Evolutionary conservation across 2,888 invertebrate species (phyloP).

Genomic region (Silvanus unidentatus): DNA sequence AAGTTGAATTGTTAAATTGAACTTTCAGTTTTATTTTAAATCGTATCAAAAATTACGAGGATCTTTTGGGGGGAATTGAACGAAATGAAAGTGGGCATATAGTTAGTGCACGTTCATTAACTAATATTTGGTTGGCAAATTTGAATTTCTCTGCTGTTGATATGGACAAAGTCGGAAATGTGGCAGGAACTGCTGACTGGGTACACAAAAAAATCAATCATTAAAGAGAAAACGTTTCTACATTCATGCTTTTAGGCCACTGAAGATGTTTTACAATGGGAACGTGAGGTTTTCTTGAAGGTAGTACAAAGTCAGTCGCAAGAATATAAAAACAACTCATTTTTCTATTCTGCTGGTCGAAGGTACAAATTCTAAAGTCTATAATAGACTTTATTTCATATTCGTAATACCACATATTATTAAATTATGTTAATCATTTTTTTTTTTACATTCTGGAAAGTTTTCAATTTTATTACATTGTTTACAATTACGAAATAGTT

Average conservation of each 20-base stretch:
- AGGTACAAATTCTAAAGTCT: constrained; percentile 44
- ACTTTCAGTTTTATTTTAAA: constrained; percentile 57
- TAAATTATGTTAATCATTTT: too few relatives aligned
- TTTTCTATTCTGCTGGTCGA: constrained; percentile 58
- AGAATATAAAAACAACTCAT: constrained; percentile 34
- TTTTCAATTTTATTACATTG: too few relatives aligned
- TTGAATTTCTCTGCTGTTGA: constrained; percentile 64
- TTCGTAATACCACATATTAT: too few relatives aligned
- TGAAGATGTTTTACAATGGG: constrained; percentile 56
- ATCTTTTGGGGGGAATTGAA: constrained; percentile 56
- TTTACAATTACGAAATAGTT: constrained; percentile 47
- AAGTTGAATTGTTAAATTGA: too few relatives aligned
- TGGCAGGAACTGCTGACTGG: constrained; percentile 71
- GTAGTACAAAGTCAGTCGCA: constrained; percentile 49
- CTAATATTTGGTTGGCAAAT: constrained; percentile 58
- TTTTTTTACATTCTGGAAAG: too few relatives aligned
- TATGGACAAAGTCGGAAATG: constrained; percentile 61
- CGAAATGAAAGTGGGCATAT: constrained; percentile 57
- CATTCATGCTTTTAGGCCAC: constrained; percentile 43
- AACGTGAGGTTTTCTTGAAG: too few relatives aligned
- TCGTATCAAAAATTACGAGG: constrained; percentile 57
- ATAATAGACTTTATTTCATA: too few relatives aligned
- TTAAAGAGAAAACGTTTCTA: too few relatives aligned
- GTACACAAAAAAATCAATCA: too few relatives aligned
- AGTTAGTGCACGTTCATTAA: constrained; percentile 56